Evolutionary conservation across 2,888 invertebrate species (phyloP), one percentile per base, ranked within the genome.

Genomic region (Caprella mutica): DNA sequence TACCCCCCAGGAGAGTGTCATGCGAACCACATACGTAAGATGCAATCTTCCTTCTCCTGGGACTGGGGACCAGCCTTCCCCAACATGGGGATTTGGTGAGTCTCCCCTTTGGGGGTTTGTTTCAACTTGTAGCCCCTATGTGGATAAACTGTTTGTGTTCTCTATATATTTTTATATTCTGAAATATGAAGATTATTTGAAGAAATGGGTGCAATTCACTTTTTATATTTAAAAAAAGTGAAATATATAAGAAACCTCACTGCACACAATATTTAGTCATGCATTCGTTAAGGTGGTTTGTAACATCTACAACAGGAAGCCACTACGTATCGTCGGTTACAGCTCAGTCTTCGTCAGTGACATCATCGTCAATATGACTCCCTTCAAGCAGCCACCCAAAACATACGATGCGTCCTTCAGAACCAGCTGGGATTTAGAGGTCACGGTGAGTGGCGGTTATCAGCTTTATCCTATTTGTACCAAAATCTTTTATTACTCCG

Each of bases 1-100:
- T 86, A 30, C n/a, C n/a, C n/a, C n/a, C n/a, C n/a, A n/a, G 94
- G 96, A 0, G 91, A 92, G 71, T 94, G 94, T 68, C 89, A 94
- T 69, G 84, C 81, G 3, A 96, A 98, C 74, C 85, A 89, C 73
- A 75, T 94, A 39, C 76, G 92, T 53, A 92, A 92, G 74, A 88
- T 89, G 86, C 91, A 93, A 74, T 85, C 91, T 6, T 90, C 92
- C 1, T 98, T 92, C 71, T 78, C 85, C 35, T 96, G 97, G 89
- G 94, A 93, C 70, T 96, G 94, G 93, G 96, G 94, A 26, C 91
- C 94, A 0, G 86, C 93, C 0, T 88, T 93, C 65, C 90, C 94
- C 1, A 90, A 92, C 1, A 80, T 86, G 66, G 97, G 96, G 54
- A 81, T 98, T 55, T 96, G 94, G 92, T 88, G 77, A 72, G 67